Base-by-base conservation (phyloP, 2,113 vertebrate species). In the Epinephelus cyanopodus region DNA sequence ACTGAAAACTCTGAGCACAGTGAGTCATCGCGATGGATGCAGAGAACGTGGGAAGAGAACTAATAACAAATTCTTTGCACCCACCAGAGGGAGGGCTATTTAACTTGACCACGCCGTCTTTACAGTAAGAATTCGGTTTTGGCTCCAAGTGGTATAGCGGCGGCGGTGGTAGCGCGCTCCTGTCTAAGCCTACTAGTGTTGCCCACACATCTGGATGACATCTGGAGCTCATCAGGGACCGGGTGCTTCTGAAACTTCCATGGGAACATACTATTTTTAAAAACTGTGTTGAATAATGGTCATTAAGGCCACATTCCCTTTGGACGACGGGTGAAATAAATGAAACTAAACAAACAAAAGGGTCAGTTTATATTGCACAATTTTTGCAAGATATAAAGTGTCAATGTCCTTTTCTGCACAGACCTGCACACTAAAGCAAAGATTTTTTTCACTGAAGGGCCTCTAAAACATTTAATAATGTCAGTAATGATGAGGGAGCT, bases 261-360 rank as follows among this genome's bases (percentile, higher is more conserved):
- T 94, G 94, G 93, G 94, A 96, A 94, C 85, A 13, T 85, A 82
- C 90, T 95, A 95, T 96, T 96, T 95, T 94, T 94, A 83, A 90
- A 85, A 85, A 64, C 39, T 27, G n/a, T 33, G 68, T 73, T 58
- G 57, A 89, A 71, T 84, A 81, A 65, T 58, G 45, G 57, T 53
- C 70, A 71, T 79, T 58, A 73, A 82, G 70, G 58, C 72, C 63
- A 74, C 10, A 62, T 69, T 90, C 70, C 66, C 63, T 74, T 60
- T 10, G 25, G 81, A 69, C 65, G 53, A 52, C 39, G 29, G n/a
- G 27, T 67, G 63, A 85, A 79, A 81, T 69, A 77, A 72, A 85
- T 56, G 0, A 74, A 61, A 33, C 6, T 65, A 83, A 64, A 83
- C 56, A 82, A 85, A 63, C 58, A 73, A 71, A 68, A 6, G 21